Evolutionary conservation across 2,888 invertebrate species (phyloP).

Genomic region (Yponomeuta cagnagella): DNA sequence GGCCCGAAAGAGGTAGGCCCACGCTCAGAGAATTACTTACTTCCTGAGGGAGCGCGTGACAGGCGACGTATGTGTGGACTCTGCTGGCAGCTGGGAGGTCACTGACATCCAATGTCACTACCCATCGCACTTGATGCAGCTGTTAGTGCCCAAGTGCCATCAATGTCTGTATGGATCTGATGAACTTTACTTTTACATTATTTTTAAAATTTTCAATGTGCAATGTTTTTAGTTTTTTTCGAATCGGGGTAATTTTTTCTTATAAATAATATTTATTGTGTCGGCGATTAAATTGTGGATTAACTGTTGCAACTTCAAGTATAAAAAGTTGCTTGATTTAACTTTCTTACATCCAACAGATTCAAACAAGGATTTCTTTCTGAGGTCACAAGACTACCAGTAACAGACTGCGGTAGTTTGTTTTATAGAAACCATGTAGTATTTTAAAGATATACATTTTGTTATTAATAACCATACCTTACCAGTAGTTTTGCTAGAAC

Average conservation of each 20-base stretch:
- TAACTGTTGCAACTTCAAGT: conserved; percentile 5
- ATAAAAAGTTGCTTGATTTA: background rate
- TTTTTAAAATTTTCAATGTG: background rate
- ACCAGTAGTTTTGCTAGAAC: conserved; percentile 68
- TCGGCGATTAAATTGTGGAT: background rate
- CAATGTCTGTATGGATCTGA: background rate
- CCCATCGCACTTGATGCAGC: background rate
- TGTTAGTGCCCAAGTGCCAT: conserved; percentile 5
- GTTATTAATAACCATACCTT: conserved; percentile 32
- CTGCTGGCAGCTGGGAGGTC: conserved; percentile 10
- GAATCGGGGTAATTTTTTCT: background rate
- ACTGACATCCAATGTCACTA: background rate
- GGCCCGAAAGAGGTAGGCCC: conserved; percentile 73
- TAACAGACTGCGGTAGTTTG: conserved; percentile 53
- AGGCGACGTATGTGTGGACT: conserved; percentile 24
- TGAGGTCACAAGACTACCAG: conserved; percentile 59
- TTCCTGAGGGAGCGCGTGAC: conserved; percentile 39
- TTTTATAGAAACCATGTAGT: conserved; percentile 63
- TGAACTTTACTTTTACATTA: background rate
- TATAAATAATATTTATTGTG: background rate
- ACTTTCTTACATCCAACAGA: conserved; percentile 50
- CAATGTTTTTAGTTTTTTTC: background rate
- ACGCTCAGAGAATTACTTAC: conserved; percentile 43
- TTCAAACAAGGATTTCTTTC: conserved; percentile 58
- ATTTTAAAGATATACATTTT: conserved; percentile 50